These are phyloP conservation scores for Karalla daura DNA, from an alignment of 2,797 vertebrate species.

Conservation along the genomic window DNA sequence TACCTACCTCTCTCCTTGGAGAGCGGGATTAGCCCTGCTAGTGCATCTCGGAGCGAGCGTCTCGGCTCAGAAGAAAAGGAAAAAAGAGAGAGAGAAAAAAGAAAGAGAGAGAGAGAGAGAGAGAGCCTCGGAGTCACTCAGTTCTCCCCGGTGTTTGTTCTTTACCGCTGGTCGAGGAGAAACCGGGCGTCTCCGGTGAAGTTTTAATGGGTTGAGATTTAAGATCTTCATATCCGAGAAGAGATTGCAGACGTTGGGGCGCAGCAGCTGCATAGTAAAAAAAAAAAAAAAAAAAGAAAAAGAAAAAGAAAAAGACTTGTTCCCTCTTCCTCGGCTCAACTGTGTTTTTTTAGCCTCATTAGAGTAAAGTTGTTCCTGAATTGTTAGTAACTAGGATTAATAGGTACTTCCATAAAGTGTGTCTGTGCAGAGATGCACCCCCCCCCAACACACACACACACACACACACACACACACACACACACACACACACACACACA, in stretches of 20 bases:
- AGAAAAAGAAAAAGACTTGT: constrained; percentile 36
- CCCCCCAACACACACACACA: no score
- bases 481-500: no score
- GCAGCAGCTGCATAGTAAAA: constrained; percentile 44
- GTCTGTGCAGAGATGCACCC: no score
- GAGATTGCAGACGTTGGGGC: constrained; percentile 62
- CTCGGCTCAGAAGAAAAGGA: constrained; percentile 45
- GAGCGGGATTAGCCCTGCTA: constrained; percentile 70
- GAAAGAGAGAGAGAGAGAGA: constrained; percentile 52
- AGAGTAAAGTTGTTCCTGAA: neutral
- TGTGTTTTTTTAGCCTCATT: constrained; percentile 3
- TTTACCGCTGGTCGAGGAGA: constrained; percentile 64
- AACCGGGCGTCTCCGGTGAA: constrained; percentile 59
- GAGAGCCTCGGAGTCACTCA: constrained; percentile 40
- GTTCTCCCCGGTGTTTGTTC: constrained; percentile 64
- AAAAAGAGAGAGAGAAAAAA: constrained; percentile 60
- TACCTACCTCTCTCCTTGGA: constrained; percentile 70
- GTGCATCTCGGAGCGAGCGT: constrained; percentile 56
- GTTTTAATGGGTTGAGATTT: constrained; percentile 76
- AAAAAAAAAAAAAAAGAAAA: constrained; percentile 55
- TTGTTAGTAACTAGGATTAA: neutral
- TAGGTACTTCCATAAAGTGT: constrained; percentile 5
- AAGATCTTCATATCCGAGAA: constrained; percentile 71
- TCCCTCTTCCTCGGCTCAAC: no score
- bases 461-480: no score